Percentiles rank a stretch among this genome's conserved stretches.
Evolutionary conservation across 53 echinoderm and acorn worm species (phyloP).

Genomic region (Antedon mediterranea): DNA sequence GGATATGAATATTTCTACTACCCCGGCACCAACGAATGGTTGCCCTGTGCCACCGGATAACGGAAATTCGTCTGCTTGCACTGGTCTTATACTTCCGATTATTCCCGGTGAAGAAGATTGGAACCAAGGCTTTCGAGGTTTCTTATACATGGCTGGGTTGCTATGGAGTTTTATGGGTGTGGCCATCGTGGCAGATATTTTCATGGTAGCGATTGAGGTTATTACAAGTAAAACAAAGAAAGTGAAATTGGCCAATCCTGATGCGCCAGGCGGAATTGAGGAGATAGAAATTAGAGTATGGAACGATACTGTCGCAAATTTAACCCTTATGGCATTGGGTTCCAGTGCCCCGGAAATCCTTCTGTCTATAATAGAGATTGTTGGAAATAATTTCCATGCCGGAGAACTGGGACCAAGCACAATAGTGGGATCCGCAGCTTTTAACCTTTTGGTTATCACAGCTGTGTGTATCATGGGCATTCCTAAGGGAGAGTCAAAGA

Average conservation of each 20-base stretch:
- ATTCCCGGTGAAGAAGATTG: conserved; percentile 62
- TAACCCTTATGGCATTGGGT: conserved; percentile 85
- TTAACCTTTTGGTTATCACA: conserved; percentile 73
- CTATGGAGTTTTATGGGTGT: conserved; percentile 81
- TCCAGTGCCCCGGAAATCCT: conserved; percentile 89
- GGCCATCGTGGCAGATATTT: conserved; percentile 78
- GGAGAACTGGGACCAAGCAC: conserved; percentile 87
- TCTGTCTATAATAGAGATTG: conserved; percentile 71
- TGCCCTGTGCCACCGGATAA: too few species aligned
- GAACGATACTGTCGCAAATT: conserved; percentile 93
- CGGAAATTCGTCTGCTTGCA: background rate
- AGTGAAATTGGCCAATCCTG: conserved; percentile 53
- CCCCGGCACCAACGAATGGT: too few species aligned
- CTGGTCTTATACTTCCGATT: conserved; percentile 57
- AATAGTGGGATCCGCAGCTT: conserved; percentile 94
- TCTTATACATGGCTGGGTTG: conserved; percentile 54
- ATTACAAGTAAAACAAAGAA: conserved; percentile 61
- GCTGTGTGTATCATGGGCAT: conserved; percentile 61
- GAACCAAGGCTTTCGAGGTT: conserved; percentile 33
- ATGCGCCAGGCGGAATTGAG: conserved; percentile 51
- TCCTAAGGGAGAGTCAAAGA: conserved; percentile 38
- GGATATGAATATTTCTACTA: too few species aligned
- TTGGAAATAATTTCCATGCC: conserved; percentile 52
- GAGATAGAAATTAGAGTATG: conserved; percentile 80
- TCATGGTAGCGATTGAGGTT: conserved; percentile 93